Percentiles rank a stretch among this genome's conserved stretches.
Evolutionary conservation across 2,113 vertebrate species (phyloP).

Genomic region (Rhabdomys dilectus): DNA sequence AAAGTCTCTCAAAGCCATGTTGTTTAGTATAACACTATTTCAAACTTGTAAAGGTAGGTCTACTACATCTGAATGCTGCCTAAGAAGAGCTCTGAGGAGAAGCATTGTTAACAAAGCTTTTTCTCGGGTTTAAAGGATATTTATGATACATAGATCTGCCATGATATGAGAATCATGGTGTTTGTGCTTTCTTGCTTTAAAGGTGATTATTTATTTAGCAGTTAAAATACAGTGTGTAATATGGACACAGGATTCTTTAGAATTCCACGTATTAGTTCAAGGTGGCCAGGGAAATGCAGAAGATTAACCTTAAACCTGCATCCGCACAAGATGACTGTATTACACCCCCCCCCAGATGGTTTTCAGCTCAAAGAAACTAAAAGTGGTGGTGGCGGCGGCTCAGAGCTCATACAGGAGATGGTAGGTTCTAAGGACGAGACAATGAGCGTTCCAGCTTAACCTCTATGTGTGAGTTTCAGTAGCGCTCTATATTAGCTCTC

Average conservation of each 20-base stretch:
- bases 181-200: background rate
- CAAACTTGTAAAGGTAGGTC: background rate
- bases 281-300: background rate
- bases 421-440: background rate
- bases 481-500: background rate
- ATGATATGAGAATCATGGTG: background rate
- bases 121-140: conserved; percentile 25
- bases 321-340: background rate
- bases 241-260: conserved; percentile 34
- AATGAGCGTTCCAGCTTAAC: background rate
- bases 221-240: background rate
- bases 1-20: background rate
- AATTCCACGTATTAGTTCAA: background rate
- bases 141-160: background rate
- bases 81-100: background rate
- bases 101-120: background rate
- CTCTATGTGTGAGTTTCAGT: conserved; percentile 25
- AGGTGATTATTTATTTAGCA: conserved; percentile 22
- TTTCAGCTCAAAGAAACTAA: conserved; percentile 34
- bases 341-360: too few species aligned
- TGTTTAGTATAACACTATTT: background rate
- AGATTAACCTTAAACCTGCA: background rate
- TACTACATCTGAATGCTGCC: background rate
- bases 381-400: background rate
- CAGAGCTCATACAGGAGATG: background rate